A percentile compares a stretch with the other conserved stretches of the same genome.
Evolutionary conservation across 1,140 invertebrate species (phyloP).

Genomic region (Drosophila pseudoobscura): DNA sequence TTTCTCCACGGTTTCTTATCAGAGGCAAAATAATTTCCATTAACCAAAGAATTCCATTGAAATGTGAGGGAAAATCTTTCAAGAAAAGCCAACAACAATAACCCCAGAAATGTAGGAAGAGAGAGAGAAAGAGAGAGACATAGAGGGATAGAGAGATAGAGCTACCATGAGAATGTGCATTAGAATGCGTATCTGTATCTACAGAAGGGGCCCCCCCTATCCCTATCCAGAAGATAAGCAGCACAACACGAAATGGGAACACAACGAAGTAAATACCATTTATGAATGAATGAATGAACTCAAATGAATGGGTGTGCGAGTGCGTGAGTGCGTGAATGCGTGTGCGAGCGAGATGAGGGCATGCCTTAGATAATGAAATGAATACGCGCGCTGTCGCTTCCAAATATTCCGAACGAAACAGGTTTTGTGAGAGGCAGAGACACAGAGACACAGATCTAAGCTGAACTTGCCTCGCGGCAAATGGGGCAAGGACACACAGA

Average conservation of each 20-base stretch:
- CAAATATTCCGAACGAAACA: slow-evolving; percentile 54
- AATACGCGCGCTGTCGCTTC: slow-evolving; percentile 35
- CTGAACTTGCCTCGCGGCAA: slow-evolving; percentile 71
- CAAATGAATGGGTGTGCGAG: slow-evolving; percentile 28
- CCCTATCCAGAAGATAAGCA: slow-evolving; percentile 46
- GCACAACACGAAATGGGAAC: slow-evolving; percentile 44
- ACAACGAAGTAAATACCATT: slow-evolving; percentile 58
- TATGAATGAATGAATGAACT: slow-evolving; percentile 62
- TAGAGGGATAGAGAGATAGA: neutral
- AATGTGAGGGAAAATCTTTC: slow-evolving; percentile 15
- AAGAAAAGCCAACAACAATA: slow-evolving; percentile 29
- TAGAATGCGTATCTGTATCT: slow-evolving; percentile 45
- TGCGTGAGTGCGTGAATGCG: slow-evolving; percentile 15
- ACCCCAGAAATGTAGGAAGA: slow-evolving; percentile 19
- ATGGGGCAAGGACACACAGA: slow-evolving; percentile 68
- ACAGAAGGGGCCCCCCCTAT: slow-evolving; percentile 27
- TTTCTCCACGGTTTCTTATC: slow-evolving; percentile 42
- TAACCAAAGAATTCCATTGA: slow-evolving; percentile 33
- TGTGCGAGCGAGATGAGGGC: slow-evolving; percentile 56
- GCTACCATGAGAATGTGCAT: slow-evolving; percentile 36
- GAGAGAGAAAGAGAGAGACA: neutral
- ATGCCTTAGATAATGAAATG: slow-evolving; percentile 57
- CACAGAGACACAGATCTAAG: slow-evolving; percentile 3
- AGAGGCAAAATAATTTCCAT: slow-evolving; percentile 39
- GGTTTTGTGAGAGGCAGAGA: slow-evolving; percentile 36